These are phyloP conservation scores for Diceros bicornis DNA, from an alignment of 2,797 vertebrate species.

Conservation along the genomic window DNA sequence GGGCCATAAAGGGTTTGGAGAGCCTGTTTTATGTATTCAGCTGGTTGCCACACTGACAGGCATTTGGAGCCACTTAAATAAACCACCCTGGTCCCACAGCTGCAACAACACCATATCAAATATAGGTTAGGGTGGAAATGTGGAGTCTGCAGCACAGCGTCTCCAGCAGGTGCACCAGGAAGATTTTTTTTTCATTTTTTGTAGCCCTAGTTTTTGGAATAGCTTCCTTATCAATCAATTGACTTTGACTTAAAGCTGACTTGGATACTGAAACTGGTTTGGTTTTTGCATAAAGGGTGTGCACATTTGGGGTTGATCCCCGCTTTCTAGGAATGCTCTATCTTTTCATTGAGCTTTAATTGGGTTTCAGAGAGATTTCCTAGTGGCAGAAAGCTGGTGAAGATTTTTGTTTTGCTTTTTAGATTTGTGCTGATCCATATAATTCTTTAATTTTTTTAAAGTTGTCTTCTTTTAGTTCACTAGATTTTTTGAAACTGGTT, in stretches of 20 bases:
- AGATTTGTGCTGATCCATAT: conserved; percentile 26
- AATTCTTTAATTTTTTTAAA: neutral
- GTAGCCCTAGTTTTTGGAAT: conserved; percentile 82
- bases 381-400: neutral
- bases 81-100: conserved; percentile 97
- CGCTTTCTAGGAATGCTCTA: neutral
- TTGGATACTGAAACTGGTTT: conserved; percentile 51
- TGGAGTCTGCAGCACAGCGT: conserved; percentile 92
- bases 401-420: neutral
- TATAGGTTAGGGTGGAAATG: conserved; percentile 96
- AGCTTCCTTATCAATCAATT: conserved; percentile 78
- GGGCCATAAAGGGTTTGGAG: conserved; percentile 99
- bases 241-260: conserved; percentile 80
- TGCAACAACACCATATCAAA: conserved; percentile 99
- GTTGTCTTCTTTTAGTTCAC: neutral
- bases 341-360: neutral
- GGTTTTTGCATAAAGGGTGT: neutral
- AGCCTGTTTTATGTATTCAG: conserved; percentile 99
- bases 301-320: too few relatives aligned
- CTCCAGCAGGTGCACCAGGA: conserved; percentile 96
- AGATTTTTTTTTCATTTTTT: conserved; percentile 65
- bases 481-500: conserved; percentile 64
- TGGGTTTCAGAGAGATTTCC: neutral
- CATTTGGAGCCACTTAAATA: conserved; percentile 99
- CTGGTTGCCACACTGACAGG: conserved; percentile 99